phyloP scores from a whole-genome alignment of 2,888 invertebrate species.

The Drosophila picticornis region DNA sequence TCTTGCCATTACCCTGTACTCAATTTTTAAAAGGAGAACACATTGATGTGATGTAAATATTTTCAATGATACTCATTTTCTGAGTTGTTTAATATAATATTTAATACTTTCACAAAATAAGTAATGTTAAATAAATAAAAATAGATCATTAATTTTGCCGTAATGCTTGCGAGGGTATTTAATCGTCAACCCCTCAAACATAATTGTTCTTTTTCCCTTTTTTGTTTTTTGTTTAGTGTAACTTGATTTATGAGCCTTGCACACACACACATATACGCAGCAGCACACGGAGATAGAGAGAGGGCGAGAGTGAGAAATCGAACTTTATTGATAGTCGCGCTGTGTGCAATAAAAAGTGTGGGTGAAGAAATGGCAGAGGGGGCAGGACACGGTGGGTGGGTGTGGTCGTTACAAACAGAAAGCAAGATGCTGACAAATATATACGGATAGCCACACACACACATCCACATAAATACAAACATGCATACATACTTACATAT shows the following conservation, averaged over 20 bases:
- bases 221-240: slow-evolving; percentile 58
- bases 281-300: slow-evolving; percentile 1
- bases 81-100: background rate
- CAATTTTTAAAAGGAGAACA: background rate
- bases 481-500: slow-evolving; percentile 2
- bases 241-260: slow-evolving; percentile 67
- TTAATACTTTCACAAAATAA: background rate
- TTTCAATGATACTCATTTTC: background rate
- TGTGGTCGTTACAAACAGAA: slow-evolving; percentile 19
- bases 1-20: background rate
- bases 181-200: background rate
- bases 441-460: background rate
- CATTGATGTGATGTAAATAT: background rate
- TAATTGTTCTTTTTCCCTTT: background rate
- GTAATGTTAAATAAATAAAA: background rate
- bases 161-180: slow-evolving; percentile 7
- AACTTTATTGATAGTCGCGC: slow-evolving; percentile 73
- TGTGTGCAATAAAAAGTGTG: slow-evolving; percentile 59
- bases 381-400: background rate
- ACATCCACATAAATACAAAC: slow-evolving; percentile 7
- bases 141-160: background rate
- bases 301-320: slow-evolving; percentile 50
- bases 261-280: slow-evolving; percentile 29
- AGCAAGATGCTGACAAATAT: slow-evolving; percentile 59
- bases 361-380: slow-evolving; percentile 11